Conservation (phyloP, 2,888 invertebrate genomes). For the Yponomeuta malinellus region DNA sequence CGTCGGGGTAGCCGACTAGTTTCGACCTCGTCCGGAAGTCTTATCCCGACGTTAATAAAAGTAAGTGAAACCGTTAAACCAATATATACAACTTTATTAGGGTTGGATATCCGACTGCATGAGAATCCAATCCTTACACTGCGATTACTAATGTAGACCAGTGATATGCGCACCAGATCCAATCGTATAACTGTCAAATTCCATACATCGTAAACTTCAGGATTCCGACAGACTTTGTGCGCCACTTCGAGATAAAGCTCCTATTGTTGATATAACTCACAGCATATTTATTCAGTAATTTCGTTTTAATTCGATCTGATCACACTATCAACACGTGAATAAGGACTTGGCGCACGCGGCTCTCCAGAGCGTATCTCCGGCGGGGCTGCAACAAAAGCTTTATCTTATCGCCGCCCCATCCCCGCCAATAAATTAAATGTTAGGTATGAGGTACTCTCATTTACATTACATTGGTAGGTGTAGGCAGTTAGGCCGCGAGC, state of each 20-base stretch:
- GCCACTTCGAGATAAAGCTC: background rate
- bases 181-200: too few species aligned
- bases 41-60: too few species aligned
- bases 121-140: too few species aligned
- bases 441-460: conserved; percentile 45
- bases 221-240: too few species aligned
- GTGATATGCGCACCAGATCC: too few species aligned
- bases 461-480: conserved; percentile 58
- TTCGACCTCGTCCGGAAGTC: too few species aligned
- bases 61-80: too few species aligned
- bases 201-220: too few species aligned
- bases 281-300: background rate
- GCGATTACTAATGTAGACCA: too few species aligned
- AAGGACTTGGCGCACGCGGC: conserved; percentile 7
- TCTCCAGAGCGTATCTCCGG: conserved; percentile 51
- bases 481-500: conserved; percentile 28
- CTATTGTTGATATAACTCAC: background rate
- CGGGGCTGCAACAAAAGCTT: conserved; percentile 49
- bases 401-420: conserved; percentile 66
- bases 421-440: conserved; percentile 66
- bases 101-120: background rate
- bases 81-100: background rate
- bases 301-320: background rate
- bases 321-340: background rate
- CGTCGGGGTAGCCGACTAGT: too few species aligned